Evolutionary conservation across 1,140 invertebrate species (phyloP), one percentile per base, ranked within the genome.

Genomic region (Heliothis subflexa): DNA sequence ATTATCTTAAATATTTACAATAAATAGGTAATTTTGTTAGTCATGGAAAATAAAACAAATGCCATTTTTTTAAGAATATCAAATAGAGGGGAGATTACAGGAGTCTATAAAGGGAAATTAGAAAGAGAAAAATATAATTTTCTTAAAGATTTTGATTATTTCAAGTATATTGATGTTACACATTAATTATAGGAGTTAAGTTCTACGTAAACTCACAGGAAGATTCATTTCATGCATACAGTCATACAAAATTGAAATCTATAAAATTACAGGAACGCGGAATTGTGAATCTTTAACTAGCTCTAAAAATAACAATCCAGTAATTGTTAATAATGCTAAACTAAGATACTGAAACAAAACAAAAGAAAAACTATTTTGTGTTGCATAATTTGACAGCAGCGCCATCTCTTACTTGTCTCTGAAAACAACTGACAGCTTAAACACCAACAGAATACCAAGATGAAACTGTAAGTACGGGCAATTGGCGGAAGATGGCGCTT

Each of bases 251-350:
- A 78, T 61, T 12, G 66, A 59, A 54, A 59, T 71, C 76, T 78
- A 78, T 50, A 12, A 4, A 21, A 57, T 73, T 82, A 77, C 28
- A 28, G 57, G 78, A 73, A 18, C 14, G 49, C 25, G 75, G 78
- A 71, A 74, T 78, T 75, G 79, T 66, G 73, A 84, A 75, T 79
- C 61, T 55, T 33, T 66, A 54, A 66, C 49, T 57, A 57, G 47
- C 2, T 62, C 33, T 33, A 4, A 2, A 33, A 33, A 33, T 7
- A 5, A 33, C 3, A 33, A 33, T 33, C 33, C 33, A 33, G 33
- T 5, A 33, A 4, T 33, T 33, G 3, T 3, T 3, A 33, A 33
- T 5, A 33, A 40, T 40, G 33, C 33, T 33, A 40, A 40, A 40
- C 0, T 9, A 9, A 25, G 5, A 11, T 11, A 10, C 2, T 12